These are phyloP conservation scores for Athetis lepigone DNA, from an alignment of 2,888 invertebrate species.

Conservation along the genomic window DNA sequence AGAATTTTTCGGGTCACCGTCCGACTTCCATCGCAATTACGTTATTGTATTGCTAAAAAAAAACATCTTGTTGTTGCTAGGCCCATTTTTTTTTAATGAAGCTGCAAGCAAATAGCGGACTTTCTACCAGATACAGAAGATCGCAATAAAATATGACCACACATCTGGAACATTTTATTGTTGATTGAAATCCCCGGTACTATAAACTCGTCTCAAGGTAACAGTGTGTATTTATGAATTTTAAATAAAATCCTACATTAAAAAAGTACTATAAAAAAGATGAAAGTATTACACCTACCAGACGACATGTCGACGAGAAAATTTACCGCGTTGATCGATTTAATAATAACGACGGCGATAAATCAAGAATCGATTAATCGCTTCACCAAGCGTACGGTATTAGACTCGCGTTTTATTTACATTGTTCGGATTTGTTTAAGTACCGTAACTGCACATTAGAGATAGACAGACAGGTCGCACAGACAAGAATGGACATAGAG, in stretches of 20 bases:
- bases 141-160: no score
- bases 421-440: constrained; percentile 48
- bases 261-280: not conserved
- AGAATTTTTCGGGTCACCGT: constrained; percentile 19
- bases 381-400: constrained; percentile 62
- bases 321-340: constrained; percentile 44
- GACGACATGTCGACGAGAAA: constrained; percentile 30
- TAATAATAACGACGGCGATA: constrained; percentile 46
- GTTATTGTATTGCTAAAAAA: constrained; percentile 1
- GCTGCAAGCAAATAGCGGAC: no score
- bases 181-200: no score
- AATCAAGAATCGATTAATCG: constrained; percentile 61
- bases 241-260: no score
- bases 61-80: not conserved
- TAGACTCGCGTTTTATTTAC: constrained; percentile 45
- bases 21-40: not conserved
- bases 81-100: not conserved
- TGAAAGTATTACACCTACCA: constrained; percentile 14
- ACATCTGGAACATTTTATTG: no score
- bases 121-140: no score
- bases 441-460: constrained; percentile 50
- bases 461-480: constrained; percentile 4
- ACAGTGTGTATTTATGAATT: no score
- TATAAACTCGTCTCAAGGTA: no score
- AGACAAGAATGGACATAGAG: constrained; percentile 49